Evolutionary conservation across 1,140 invertebrate genomes (phyloP).

Genomic region (Leptinotarsa undecemlineata): DNA sequence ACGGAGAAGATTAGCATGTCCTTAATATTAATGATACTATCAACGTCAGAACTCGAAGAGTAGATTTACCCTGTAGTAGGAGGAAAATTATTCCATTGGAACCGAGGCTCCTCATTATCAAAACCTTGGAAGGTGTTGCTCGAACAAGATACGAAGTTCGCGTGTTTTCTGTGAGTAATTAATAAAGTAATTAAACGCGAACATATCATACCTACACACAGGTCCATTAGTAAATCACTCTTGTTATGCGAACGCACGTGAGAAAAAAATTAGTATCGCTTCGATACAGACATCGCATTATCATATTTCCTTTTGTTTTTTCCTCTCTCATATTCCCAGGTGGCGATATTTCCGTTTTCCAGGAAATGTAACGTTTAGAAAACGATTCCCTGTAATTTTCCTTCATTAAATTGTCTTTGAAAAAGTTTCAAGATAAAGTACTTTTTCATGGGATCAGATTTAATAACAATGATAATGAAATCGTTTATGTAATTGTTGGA

Average conservation of each 20-base stretch:
- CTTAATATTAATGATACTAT: no score
- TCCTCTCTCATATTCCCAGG: not conserved
- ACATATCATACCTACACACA: not conserved
- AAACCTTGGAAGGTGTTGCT: not conserved
- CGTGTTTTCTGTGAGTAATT: not conserved
- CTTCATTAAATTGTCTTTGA: not conserved
- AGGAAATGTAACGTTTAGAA: not conserved
- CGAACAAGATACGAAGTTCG: not conserved
- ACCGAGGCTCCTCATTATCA: not conserved
- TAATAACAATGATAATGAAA: slow-evolving; percentile 1
- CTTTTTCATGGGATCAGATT: not conserved
- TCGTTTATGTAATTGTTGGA: not conserved
- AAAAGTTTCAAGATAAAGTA: not conserved
- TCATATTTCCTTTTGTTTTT: slow-evolving; percentile 1
- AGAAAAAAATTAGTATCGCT: slow-evolving; percentile 8
- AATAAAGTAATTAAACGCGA: slow-evolving; percentile 1
- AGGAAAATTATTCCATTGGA: no score
- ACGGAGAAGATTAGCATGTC: no score
- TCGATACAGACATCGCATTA: not conserved
- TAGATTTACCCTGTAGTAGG: no score
- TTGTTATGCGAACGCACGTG: slow-evolving; percentile 1
- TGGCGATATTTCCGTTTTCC: not conserved
- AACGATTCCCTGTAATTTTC: not conserved
- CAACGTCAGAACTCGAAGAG: no score
- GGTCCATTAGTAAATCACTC: slow-evolving; percentile 7